These are phyloP conservation scores for Dunckerocampus dactyliophorus DNA, from an alignment of 2,113 vertebrate species.

Conservation along the genomic window DNA sequence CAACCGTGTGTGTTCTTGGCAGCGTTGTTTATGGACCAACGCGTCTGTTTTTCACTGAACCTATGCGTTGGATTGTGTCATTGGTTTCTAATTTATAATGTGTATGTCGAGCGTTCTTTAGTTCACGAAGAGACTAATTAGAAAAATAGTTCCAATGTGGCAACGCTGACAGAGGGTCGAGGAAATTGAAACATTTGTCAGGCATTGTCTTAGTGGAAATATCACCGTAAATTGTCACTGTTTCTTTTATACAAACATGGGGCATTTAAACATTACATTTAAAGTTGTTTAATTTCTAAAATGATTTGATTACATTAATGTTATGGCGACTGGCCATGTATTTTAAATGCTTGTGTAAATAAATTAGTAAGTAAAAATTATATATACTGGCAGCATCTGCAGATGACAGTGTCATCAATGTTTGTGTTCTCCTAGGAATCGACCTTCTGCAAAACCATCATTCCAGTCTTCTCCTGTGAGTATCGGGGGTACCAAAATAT, in stretches of 20 bases:
- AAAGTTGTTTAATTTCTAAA: too few relatives aligned
- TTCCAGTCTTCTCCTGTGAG: conserved; percentile 80
- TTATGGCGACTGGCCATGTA: too few relatives aligned
- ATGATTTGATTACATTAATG: too few relatives aligned
- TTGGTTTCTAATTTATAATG: not conserved
- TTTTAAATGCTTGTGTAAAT: too few relatives aligned
- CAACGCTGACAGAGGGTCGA: not conserved
- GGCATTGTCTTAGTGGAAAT: not conserved
- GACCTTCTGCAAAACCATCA: conserved; percentile 77
- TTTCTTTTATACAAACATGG: not conserved
- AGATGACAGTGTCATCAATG: not conserved
- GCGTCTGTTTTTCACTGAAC: not conserved
- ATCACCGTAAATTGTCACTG: too few relatives aligned
- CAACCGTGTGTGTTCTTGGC: conserved; percentile 14
- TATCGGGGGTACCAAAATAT: conserved; percentile 18
- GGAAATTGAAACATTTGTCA: not conserved
- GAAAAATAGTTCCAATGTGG: too few relatives aligned
- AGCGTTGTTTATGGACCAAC: not conserved
- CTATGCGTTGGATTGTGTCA: not conserved
- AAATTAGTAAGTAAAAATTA: too few relatives aligned
- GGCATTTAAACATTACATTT: too few relatives aligned
- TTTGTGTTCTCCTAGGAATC: conserved; percentile 65
- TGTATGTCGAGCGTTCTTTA: not conserved
- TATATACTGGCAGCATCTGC: not conserved
- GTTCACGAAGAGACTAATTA: not conserved